Base-by-base conservation (phyloP, 2,888 invertebrate species). In the Chalcis sispes region DNA sequence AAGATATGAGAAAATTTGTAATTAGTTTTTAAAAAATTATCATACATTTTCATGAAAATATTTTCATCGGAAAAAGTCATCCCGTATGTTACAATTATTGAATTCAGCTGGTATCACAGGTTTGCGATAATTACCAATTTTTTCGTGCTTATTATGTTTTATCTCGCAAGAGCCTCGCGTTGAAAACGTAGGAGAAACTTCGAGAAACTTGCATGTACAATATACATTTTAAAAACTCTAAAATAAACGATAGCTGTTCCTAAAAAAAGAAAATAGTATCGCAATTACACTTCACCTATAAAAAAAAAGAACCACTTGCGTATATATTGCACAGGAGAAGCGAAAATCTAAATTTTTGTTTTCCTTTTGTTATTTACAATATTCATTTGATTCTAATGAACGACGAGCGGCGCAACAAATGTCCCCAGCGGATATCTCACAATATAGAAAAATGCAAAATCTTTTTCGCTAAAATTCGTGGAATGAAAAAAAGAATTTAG, bases 21-120 rank as follows among this genome's bases (percentile, higher is more conserved):
- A 50, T 23, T 25, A 50, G 36, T 23, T 23, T 54, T 5, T 36
- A 25, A 4, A 29, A 54, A 54, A 25, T 52, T 52, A 52, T 52
- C 20, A 27, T 56, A 46, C 58, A 67, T 69, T 72, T 76, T 72
- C 32, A 32, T 56, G 18, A 65, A 71, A 42, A 46, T 52, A 67
- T 69, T 72, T 76, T 72, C 32, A 32, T 56, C 15, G 48, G 36
- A 56, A 61, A 59, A 67, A 56, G 29, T 72, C 61, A 27, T 56
- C 36, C 50, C 54, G 62, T 58, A n/a, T 46, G 27, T 76, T 67
- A 62, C 59, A 65, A 71, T 61, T 48, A 52, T 65, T 59, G 42
- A 74, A 77, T 74, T 58, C 23, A 66, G 66, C 66, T 61, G 56
- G 62, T 77, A 77, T 77, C 75, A 77, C 77, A 75, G 77, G 67